Percentiles rank a stretch among this genome's conserved stretches.
These are phyloP conservation scores for Marmota monax DNA, from an alignment of 2,113 vertebrate genomes.

Conservation along the genomic window DNA sequence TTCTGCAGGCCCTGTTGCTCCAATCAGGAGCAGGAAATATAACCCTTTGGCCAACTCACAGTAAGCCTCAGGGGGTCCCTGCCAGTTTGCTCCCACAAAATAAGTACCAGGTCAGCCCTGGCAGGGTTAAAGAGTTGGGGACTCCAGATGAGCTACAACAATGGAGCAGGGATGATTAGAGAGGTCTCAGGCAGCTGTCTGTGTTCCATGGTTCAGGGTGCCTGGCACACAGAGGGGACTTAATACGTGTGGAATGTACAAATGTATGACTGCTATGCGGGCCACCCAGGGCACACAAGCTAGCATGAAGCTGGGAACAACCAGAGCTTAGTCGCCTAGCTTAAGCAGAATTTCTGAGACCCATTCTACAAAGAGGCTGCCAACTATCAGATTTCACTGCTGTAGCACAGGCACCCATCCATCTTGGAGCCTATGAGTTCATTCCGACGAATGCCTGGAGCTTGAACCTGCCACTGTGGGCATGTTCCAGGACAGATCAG, in stretches of 20 bases:
- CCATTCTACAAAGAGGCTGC: not conserved
- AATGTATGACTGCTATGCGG: not conserved
- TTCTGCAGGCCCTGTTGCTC: not conserved
- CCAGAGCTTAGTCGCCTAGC: slow-evolving; percentile 13
- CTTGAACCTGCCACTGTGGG: not conserved
- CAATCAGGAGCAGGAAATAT: not conserved
- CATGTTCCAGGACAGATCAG: not conserved
- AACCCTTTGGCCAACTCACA: not conserved
- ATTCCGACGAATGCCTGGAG: slow-evolving; percentile 28
- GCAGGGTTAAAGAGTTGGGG: not conserved
- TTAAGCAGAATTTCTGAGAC: slow-evolving; percentile 43
- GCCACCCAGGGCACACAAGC: not conserved
- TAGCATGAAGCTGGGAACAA: not conserved
- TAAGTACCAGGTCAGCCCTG: not conserved
- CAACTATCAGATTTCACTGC: slow-evolving; percentile 8
- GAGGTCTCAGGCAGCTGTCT: not conserved
- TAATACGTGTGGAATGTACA: not conserved
- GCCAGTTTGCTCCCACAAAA: not conserved
- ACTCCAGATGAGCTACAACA: not conserved
- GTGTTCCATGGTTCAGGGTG: not conserved
- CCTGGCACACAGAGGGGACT: not conserved
- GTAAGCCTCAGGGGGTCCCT: not conserved
- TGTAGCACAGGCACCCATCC: not conserved
- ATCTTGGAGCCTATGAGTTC: not conserved
- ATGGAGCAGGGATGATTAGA: not conserved